Evolutionary conservation across 1,140 invertebrate species (phyloP).

Genomic region (Lepidurus arcticus): DNA sequence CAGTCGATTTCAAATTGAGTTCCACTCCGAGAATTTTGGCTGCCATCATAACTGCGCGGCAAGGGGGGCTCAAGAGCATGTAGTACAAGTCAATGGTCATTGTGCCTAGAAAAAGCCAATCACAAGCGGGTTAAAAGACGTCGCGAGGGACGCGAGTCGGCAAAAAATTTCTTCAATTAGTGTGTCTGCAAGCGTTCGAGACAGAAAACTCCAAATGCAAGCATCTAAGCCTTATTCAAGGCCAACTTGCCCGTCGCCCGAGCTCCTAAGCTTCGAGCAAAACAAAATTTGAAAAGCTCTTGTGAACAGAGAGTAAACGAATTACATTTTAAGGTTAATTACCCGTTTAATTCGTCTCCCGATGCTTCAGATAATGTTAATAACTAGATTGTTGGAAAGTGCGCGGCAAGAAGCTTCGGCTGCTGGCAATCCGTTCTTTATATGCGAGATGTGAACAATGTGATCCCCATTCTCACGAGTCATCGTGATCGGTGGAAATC

Average conservation of each 20-base stretch:
- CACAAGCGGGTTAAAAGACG: neutral
- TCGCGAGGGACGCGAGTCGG: neutral
- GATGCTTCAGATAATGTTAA: too few relatives aligned
- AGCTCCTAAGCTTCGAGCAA: neutral
- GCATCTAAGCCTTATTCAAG: neutral
- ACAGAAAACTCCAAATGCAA: too few relatives aligned
- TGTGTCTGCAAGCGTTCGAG: too few relatives aligned
- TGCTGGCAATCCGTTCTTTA: neutral
- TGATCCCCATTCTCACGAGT: neutral
- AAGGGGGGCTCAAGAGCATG: conserved; percentile 60
- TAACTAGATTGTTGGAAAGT: neutral
- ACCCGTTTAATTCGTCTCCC: too few relatives aligned
- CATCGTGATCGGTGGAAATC: neutral
- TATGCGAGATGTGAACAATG: neutral
- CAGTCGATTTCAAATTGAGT: conserved; percentile 60
- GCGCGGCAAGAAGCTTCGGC: neutral
- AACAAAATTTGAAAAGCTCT: neutral
- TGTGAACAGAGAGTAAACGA: too few relatives aligned
- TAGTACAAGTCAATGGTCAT: conserved; percentile 61
- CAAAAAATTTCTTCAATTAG: neutral
- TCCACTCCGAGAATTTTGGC: conserved; percentile 64
- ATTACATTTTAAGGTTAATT: too few relatives aligned
- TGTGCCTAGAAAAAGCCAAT: conserved; percentile 35
- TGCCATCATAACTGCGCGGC: conserved; percentile 55
- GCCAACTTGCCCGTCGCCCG: neutral